Conservation (phyloP, 2,113 vertebrate species). For the Diadophis punctatus region DNA sequence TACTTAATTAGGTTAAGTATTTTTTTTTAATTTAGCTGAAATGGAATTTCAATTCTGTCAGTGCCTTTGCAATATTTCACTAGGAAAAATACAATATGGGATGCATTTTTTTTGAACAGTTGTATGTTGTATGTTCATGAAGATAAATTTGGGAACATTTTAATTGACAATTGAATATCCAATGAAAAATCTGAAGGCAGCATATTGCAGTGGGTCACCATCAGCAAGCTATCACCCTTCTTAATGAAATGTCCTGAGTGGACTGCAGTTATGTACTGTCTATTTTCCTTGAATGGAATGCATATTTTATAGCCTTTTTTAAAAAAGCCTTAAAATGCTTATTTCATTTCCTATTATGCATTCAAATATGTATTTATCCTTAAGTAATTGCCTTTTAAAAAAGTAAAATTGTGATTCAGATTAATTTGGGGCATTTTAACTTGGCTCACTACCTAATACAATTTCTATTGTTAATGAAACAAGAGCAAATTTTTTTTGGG, state of each 20-base stretch:
- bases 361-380: neutral
- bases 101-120: neutral
- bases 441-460: constrained; percentile 10
- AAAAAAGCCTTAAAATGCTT: neutral
- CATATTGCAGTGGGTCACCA: neutral
- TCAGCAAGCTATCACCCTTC: neutral
- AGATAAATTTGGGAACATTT: neutral
- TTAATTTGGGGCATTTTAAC: constrained; percentile 36
- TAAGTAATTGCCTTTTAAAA: neutral
- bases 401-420: neutral
- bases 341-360: constrained; percentile 25
- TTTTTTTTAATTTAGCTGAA: neutral
- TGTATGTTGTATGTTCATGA: neutral
- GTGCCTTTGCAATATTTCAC: neutral
- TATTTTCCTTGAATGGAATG: constrained; percentile 35
- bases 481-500: constrained; percentile 27
- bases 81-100: neutral
- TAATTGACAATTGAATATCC: neutral
- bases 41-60: neutral
- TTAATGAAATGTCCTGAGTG: neutral
- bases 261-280: constrained; percentile 21
- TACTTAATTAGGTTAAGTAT: neutral
- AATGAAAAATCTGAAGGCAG: neutral
- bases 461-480: constrained; percentile 45
- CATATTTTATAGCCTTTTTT: neutral